A percentile compares a stretch with the other conserved stretches of the same genome.
These are phyloP conservation scores for Conchocele bisecta DNA, from an alignment of 2,888 invertebrate species.

Conservation along the genomic window DNA sequence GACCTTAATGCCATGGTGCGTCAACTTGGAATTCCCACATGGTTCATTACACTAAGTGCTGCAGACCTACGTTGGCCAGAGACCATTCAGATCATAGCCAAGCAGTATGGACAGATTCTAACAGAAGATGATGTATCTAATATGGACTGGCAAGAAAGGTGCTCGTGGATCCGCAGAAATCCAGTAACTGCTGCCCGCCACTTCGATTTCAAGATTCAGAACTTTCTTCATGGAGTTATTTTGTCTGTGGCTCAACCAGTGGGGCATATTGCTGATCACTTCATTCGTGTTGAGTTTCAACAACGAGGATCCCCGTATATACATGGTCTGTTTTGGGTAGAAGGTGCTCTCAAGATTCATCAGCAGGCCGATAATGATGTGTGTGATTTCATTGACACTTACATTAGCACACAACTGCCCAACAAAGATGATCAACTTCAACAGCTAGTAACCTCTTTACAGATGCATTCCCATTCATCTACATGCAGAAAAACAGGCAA, in stretches of 20 bases:
- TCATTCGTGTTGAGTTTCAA: conserved; percentile 5
- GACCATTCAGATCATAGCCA: background rate
- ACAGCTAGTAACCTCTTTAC: background rate
- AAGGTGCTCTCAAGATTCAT: conserved; percentile 1
- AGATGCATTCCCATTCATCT: conserved; percentile 8
- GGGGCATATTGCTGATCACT: background rate
- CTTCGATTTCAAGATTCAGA: conserved; percentile 7
- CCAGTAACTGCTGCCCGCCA: conserved; percentile 7
- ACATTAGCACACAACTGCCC: conserved; percentile 1
- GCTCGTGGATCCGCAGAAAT: conserved; percentile 4
- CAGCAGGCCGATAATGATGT: background rate
- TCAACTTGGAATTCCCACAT: conserved; percentile 6
- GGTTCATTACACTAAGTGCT: conserved; percentile 8
- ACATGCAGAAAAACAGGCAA: conserved; percentile 1
- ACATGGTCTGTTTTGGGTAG: conserved; percentile 4
- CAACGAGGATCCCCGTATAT: conserved; percentile 5
- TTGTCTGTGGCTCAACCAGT: background rate
- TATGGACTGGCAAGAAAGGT: background rate
- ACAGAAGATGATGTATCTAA: background rate
- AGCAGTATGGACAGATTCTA: background rate
- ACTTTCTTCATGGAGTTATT: background rate
- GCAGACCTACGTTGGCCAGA: conserved; percentile 13
- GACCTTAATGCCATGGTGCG: conserved; percentile 7
- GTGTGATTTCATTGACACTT: conserved; percentile 5
- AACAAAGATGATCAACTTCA: conserved; percentile 1